Base-by-base conservation (phyloP, 2,113 vertebrate genomes). In the Zapornia atra region DNA sequence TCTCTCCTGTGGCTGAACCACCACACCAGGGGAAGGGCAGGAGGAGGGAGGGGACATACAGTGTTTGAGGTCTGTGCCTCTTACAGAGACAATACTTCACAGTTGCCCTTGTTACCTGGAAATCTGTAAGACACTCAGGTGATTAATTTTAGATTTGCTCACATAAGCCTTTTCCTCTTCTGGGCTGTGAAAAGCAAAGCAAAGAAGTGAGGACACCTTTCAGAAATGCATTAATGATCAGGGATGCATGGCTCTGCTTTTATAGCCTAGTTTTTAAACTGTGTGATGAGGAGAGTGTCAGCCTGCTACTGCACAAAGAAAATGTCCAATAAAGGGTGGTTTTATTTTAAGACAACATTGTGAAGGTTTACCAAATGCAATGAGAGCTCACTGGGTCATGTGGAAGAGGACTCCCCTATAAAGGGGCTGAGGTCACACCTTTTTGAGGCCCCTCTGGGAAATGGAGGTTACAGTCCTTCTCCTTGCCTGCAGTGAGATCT, bases 121-220 rank as follows among this genome's bases (percentile, higher is more conserved):
- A 83, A 71, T 26, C 57, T 91, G 84, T 82, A 82, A 86, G 93
- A 70, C 88, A 66, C 63, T 48, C 73, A 54, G 90, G 50, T 83
- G 85, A 92, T 90, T 94, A 93, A 88, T 94, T 93, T 93, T 88
- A 90, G 92, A 66, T 96, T 93, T 86, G 94, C 90, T 95, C 90
- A 68, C 79, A 34, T 85, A 66, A 95, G 92, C 90, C 21, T 83
- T 96, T 94, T 86, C 34, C 75, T 90, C 59, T 59, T 54, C 71
- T 3, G 3, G 82, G 66, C 75, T 86, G 88, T 63, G 94, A 92
- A 91, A 88, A 83, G 68, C 54, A 72, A 80, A 89, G 70, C 53
- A 36, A 73, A 89, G 94, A 50, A 87, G 79, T 31, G 79, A 88
- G 90, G 91, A 56, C 75, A 34, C 36, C 60, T 66, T 94, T 90